Evolutionary conservation across 1,140 invertebrate species (phyloP).

Genomic region (Heliconius eleuchia): DNA sequence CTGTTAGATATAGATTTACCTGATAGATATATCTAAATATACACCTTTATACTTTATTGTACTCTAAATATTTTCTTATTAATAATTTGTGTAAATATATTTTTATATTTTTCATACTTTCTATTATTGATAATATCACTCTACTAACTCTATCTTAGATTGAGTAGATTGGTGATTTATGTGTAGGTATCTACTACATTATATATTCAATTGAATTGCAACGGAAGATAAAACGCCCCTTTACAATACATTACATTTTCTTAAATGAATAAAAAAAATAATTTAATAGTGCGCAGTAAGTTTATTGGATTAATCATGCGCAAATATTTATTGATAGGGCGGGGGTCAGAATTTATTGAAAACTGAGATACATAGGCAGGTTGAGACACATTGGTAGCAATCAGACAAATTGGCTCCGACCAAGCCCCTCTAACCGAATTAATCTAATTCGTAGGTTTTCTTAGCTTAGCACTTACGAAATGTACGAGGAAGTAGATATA

Average conservation of each 20-base stretch:
- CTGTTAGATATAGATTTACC: too few relatives aligned
- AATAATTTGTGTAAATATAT: neutral
- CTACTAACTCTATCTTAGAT: too few relatives aligned
- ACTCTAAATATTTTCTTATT: neutral
- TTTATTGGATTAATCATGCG: slow-evolving; percentile 78
- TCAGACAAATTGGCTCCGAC: slow-evolving; percentile 82
- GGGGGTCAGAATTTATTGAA: slow-evolving; percentile 80
- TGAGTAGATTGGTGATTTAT: neutral
- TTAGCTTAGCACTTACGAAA: slow-evolving; percentile 61
- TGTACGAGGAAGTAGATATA: slow-evolving; percentile 1
- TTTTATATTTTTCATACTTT: neutral
- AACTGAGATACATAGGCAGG: slow-evolving; percentile 72
- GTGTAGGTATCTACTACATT: neutral
- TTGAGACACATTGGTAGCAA: slow-evolving; percentile 73
- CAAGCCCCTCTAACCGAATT: slow-evolving; percentile 74
- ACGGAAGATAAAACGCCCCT: slow-evolving; percentile 19
- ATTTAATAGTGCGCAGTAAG: slow-evolving; percentile 59
- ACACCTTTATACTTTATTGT: neutral
- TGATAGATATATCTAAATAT: too few relatives aligned
- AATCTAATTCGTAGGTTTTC: slow-evolving; percentile 78
- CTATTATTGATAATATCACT: neutral
- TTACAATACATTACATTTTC: slow-evolving; percentile 43
- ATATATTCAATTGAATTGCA: neutral
- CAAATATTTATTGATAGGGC: slow-evolving; percentile 80
- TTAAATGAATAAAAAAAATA: slow-evolving; percentile 58